Evolutionary conservation across 2,797 vertebrate genomes (phyloP).

Genomic region (Buphagus erythrorhynchus): DNA sequence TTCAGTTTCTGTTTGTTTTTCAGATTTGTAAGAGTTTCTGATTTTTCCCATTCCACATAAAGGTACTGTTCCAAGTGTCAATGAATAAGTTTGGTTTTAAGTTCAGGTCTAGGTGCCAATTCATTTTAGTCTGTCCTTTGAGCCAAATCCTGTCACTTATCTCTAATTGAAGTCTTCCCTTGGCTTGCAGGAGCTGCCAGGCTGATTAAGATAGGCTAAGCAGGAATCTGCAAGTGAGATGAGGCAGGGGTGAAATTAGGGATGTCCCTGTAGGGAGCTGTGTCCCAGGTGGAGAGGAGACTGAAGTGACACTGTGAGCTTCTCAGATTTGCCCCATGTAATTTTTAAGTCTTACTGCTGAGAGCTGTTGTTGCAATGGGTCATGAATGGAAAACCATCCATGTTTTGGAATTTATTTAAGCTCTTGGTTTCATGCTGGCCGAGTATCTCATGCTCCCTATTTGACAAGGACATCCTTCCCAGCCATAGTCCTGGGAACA

Average conservation of each 20-base stretch:
- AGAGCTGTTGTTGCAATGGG: neutral
- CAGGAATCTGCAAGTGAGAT: neutral
- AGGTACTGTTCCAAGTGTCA: neutral
- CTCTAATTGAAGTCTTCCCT: neutral
- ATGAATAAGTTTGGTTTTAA: neutral
- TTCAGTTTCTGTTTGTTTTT: neutral
- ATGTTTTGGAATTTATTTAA: neutral
- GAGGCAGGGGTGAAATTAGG: neutral
- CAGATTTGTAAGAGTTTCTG: neutral
- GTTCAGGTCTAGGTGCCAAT: neutral
- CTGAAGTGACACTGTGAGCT: neutral
- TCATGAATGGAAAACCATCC: neutral
- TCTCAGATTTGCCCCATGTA: neutral
- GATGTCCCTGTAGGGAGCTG: neutral
- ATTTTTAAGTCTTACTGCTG: neutral
- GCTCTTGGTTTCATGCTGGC: neutral
- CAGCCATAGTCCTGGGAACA: conserved; percentile 52
- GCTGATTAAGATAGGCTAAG: neutral
- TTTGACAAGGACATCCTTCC: conserved; percentile 31
- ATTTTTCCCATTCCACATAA: neutral
- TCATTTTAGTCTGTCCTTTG: neutral
- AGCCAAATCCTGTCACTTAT: neutral
- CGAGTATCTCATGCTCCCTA: neutral
- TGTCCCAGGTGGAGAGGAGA: neutral
- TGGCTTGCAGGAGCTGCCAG: neutral